Conservation (phyloP, 2,113 vertebrate species). For the Serranochromis macrocephalus region DNA sequence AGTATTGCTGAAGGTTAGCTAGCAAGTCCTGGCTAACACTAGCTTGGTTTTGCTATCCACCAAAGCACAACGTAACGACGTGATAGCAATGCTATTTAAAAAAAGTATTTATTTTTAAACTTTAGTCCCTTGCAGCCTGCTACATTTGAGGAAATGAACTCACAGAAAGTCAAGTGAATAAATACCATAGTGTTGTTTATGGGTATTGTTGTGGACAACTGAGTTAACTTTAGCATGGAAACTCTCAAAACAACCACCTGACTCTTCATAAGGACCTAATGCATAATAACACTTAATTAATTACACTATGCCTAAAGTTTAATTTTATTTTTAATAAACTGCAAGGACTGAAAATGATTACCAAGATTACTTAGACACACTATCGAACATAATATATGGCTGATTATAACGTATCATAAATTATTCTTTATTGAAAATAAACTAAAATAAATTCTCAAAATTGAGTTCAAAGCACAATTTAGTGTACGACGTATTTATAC, state of each 20-base stretch:
- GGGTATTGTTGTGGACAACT: not conserved
- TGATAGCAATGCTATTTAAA: not conserved
- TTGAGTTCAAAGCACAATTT: not conserved
- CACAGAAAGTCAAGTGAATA: not conserved
- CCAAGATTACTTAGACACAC: not conserved
- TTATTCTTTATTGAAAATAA: not conserved
- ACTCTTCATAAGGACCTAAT: not conserved
- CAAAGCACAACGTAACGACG: not conserved
- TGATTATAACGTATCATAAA: not conserved
- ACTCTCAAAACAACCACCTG: not conserved
- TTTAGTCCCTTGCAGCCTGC: not conserved
- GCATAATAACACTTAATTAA: not conserved
- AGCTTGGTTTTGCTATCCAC: not conserved
- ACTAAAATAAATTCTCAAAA: not conserved
- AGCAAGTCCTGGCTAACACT: not conserved
- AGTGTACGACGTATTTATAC: not conserved
- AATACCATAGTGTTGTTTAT: not conserved
- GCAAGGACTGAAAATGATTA: not conserved
- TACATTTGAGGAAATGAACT: not conserved
- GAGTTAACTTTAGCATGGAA: not conserved
- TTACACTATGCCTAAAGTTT: not conserved
- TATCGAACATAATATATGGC: not conserved
- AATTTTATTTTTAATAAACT: not conserved
- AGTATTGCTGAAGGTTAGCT: constrained; percentile 23
- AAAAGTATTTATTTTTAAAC: not conserved